Evolutionary conservation across 2,797 vertebrate genomes (phyloP), one percentile per base, ranked within the genome.

Genomic region (Ctenosaura bakeri): DNA sequence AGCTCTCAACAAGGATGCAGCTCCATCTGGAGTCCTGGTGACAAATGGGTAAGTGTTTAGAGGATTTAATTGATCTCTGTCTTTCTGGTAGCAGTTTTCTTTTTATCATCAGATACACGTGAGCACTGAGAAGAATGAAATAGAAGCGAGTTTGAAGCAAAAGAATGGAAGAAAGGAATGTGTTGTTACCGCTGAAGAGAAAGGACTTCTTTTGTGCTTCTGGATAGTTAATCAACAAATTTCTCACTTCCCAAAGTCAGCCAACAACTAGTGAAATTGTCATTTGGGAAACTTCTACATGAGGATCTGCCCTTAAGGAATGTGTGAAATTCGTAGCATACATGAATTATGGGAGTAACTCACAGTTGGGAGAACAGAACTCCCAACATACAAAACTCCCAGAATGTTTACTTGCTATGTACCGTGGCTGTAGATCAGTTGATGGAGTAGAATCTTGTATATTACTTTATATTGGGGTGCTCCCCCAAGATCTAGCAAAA

Each of bases 11-110:
- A 98, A 97, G 95, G 99, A 99, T 92, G 98, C 97, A 0, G 98
- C 98, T 90, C 99, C 99, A 78, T 99, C 98, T 12, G 98, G 99
- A 84, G 98, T 99, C 87, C 98, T 99, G 0, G 98, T 99, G 85
- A 99, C 98, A 86, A 99, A 99, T 12, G 99, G 99, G 99, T 99
- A 93, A 96, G 98, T 94, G 76, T 73, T 74, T 46, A 92, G 50
- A 74, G 1, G 0, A 0, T 10, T 46, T 13, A 24, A 18, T 42
- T 1, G 3, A 13, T 26, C 38, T 80, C 16, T 26, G n/a, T 14
- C 29, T 74, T 5, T 86, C 7, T 22, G 12, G 29, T 50, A 69
- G 2, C 18, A 10, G 26, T 84, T 66, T 56, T 56, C 73, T 82
- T 82, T 46, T 92, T 32, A 26, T 64, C 3, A 32, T 42, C 74